Percentiles rank a stretch among this genome's conserved stretches.
phyloP scores from a whole-genome alignment of 2,797 vertebrate genomes.

The Monodelphis domestica region DNA sequence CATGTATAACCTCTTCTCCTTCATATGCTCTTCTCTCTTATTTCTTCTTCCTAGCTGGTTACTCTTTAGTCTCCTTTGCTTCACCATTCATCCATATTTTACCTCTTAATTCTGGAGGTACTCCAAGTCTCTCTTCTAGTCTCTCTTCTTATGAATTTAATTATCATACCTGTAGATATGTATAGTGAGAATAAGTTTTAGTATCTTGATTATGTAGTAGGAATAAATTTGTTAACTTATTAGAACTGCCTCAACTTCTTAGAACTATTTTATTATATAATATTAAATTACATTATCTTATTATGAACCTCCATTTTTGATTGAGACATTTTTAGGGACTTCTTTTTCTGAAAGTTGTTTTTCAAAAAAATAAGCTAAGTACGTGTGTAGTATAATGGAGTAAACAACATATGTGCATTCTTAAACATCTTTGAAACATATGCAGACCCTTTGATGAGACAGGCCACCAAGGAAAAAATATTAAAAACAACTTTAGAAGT shows the following conservation, averaged over 20 bases:
- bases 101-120: not conserved
- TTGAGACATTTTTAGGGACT: not conserved
- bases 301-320: not conserved
- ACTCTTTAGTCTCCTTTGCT: not conserved
- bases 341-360: not conserved
- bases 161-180: not conserved
- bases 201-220: not conserved
- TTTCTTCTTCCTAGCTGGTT: not conserved
- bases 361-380: not conserved
- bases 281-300: no score
- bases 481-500: not conserved
- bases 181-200: not conserved
- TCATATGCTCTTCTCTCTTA: not conserved
- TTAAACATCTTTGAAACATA: not conserved
- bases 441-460: not conserved
- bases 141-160: not conserved
- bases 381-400: not conserved
- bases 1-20: not conserved
- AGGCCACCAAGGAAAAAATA: not conserved
- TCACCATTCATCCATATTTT: not conserved
- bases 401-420: not conserved
- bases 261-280: not conserved
- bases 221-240: not conserved
- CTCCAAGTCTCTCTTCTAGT: not conserved
- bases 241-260: not conserved